These are phyloP conservation scores for Podarcis siculus DNA, from an alignment of 2,797 vertebrate genomes.

Conservation along the genomic window DNA sequence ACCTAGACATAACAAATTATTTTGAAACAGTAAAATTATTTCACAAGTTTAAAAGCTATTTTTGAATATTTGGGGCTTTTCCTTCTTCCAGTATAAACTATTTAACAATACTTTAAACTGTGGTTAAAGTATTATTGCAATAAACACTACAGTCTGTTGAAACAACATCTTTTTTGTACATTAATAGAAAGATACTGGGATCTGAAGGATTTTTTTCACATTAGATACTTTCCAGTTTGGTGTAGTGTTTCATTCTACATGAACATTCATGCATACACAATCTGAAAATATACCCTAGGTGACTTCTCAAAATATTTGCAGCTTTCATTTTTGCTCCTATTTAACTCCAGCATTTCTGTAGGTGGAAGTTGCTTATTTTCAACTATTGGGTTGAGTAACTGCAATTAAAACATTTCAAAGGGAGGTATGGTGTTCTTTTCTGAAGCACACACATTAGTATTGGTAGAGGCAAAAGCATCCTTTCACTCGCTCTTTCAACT, in stretches of 20 bases:
- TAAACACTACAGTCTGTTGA: not conserved
- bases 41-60: not conserved
- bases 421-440: constrained; percentile 48
- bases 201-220: not conserved
- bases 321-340: not conserved
- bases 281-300: not conserved
- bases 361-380: constrained; percentile 55
- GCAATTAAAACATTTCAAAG: constrained; percentile 58
- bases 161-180: not conserved
- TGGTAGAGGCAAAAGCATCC: constrained; percentile 47
- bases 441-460: constrained; percentile 16
- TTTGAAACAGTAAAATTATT: not conserved
- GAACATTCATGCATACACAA: too few species aligned
- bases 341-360: constrained; percentile 40
- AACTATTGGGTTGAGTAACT: constrained; percentile 51
- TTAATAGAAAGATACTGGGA: not conserved
- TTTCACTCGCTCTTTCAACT: constrained; percentile 57
- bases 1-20: not conserved
- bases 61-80: not conserved
- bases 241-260: not conserved
- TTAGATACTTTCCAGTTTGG: not conserved
- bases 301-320: not conserved
- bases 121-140: not conserved
- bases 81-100: not conserved
- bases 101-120: not conserved